phyloP scores from a whole-genome alignment of 1,140 invertebrate species.

The Dinoponera quadriceps region DNA sequence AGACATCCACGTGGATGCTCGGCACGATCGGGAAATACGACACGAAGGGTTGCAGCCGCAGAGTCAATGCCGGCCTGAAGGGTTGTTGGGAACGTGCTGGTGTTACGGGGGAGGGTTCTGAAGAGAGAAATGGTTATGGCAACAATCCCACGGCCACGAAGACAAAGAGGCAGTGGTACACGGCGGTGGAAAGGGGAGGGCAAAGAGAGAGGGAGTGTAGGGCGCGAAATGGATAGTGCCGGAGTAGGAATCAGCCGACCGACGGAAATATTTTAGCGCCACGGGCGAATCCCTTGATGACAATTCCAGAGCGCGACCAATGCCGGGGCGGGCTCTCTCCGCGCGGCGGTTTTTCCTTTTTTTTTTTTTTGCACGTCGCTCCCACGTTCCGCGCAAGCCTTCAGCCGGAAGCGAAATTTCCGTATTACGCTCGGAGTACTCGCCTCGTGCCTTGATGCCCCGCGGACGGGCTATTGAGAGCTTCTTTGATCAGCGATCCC shows the following conservation, averaged over 20 bases:
- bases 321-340: conserved; percentile 18
- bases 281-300: conserved; percentile 78
- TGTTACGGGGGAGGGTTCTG: not conserved
- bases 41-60: conserved; percentile 47
- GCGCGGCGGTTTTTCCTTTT: not conserved
- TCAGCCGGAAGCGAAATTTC: conserved; percentile 70
- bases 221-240: conserved; percentile 47
- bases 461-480: conserved; percentile 23
- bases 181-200: not conserved
- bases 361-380: conserved; percentile 20
- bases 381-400: conserved; percentile 58
- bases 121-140: conserved; percentile 61
- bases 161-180: conserved; percentile 44
- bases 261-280: conserved; percentile 78
- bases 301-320: conserved; percentile 71
- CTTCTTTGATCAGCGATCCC: conserved; percentile 71
- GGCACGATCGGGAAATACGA: conserved; percentile 53
- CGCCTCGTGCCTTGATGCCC: conserved; percentile 38
- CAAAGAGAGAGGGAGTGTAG: not conserved
- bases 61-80: conserved; percentile 23
- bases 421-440: conserved; percentile 60
- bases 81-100: conserved; percentile 37
- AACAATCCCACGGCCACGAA: conserved; percentile 63
- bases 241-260: conserved; percentile 75
- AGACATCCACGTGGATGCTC: conserved; percentile 38